phyloP scores from a whole-genome alignment of 1,140 invertebrate genomes.

The Leptinotarsa undecemlineata region DNA sequence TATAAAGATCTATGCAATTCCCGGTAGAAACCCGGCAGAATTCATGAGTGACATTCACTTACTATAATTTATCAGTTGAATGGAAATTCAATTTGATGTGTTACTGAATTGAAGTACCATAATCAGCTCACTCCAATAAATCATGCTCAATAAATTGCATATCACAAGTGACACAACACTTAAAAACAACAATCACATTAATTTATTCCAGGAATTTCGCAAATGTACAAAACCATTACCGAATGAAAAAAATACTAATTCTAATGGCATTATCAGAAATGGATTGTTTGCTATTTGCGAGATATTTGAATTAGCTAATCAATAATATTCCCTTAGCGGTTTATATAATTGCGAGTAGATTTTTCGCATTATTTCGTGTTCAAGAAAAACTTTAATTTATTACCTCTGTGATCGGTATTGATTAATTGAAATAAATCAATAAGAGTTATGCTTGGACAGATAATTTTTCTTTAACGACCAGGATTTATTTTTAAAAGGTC shows the following conservation, averaged over 20 bases:
- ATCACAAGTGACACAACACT: constrained; percentile 1
- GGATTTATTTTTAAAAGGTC: too few species aligned
- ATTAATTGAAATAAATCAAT: too few species aligned
- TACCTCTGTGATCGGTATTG: too few species aligned
- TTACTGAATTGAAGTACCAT: too few species aligned
- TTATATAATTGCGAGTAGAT: background rate
- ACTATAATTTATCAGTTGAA: too few species aligned
- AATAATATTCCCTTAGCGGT: constrained; percentile 2
- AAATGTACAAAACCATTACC: background rate
- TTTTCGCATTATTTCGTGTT: background rate
- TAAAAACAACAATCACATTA: background rate
- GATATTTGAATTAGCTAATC: constrained; percentile 1
- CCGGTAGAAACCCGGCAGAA: too few species aligned
- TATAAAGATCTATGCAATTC: too few species aligned
- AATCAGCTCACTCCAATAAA: background rate
- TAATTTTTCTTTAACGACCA: too few species aligned
- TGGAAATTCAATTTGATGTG: too few species aligned
- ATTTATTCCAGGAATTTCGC: background rate
- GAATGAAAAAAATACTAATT: background rate
- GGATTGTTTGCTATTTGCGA: background rate
- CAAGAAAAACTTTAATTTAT: background rate
- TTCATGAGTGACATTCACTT: too few species aligned
- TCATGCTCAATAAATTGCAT: background rate
- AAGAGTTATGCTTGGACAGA: too few species aligned
- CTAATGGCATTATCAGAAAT: too few species aligned